Percentiles rank a stretch among this genome's conserved stretches.
Evolutionary conservation across 2,113 vertebrate genomes (phyloP).

Genomic region (Xiphophorus hellerii): DNA sequence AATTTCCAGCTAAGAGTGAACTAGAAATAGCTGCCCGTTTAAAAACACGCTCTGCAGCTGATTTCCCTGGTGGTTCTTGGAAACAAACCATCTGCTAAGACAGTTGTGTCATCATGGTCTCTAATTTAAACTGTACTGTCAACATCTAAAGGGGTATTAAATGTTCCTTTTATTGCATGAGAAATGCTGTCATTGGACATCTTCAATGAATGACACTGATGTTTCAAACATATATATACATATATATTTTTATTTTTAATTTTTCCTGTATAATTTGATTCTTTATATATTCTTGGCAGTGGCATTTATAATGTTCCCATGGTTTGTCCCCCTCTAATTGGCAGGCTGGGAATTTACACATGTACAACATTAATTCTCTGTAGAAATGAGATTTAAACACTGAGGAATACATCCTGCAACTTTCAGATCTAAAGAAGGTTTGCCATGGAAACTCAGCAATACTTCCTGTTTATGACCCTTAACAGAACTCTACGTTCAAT

Average conservation of each 20-base stretch:
- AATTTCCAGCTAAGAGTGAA: background rate
- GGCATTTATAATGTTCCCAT: background rate
- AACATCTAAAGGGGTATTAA: background rate
- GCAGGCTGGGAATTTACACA: background rate
- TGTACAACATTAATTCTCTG: background rate
- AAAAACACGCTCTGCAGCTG: constrained; percentile 1
- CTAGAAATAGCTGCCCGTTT: constrained; percentile 1
- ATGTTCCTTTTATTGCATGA: background rate
- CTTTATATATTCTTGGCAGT: background rate
- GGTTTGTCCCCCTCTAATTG: background rate
- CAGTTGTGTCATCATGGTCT: constrained; percentile 7
- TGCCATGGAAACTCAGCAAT: too few relatives aligned
- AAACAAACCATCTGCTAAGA: constrained; percentile 9
- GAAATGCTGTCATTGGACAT: background rate
- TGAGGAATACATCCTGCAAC: background rate
- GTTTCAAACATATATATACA: too few relatives aligned
- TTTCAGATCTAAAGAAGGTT: background rate
- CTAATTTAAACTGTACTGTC: constrained; percentile 1
- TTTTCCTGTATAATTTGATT: too few relatives aligned
- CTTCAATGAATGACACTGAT: too few relatives aligned
- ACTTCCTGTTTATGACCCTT: too few relatives aligned
- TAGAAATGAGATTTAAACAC: background rate
- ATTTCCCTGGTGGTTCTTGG: constrained; percentile 4
- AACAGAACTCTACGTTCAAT: too few relatives aligned
- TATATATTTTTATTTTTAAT: too few relatives aligned